Percentiles rank a stretch among this genome's conserved stretches.
Evolutionary conservation across 2,113 vertebrate species (phyloP).

Genomic region (Cyanoramphus novaezelandiae): DNA sequence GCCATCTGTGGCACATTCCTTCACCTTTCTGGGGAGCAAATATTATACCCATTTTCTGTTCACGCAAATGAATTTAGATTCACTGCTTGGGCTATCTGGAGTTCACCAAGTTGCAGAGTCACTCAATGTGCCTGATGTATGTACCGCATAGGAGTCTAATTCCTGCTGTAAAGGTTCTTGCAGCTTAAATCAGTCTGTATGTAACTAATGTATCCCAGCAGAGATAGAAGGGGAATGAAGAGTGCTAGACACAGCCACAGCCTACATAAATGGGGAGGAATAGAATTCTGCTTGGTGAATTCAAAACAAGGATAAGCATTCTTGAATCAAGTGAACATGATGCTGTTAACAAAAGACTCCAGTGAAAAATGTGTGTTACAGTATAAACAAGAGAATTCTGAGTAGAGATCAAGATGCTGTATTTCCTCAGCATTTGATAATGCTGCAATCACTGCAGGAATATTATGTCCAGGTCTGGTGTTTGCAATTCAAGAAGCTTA

Average conservation of each 20-base stretch:
- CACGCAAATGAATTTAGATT: background rate
- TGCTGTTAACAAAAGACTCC: background rate
- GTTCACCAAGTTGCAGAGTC: background rate
- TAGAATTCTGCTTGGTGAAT: background rate
- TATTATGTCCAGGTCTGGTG: background rate
- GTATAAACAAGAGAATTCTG: background rate
- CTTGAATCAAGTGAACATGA: background rate
- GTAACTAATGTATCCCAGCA: background rate
- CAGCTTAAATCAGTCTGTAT: background rate
- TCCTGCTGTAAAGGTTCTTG: background rate
- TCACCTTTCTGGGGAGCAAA: background rate
- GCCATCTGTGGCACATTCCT: background rate
- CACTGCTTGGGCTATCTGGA: background rate
- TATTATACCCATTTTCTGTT: background rate
- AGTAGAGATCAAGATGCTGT: background rate
- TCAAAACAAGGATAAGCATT: background rate
- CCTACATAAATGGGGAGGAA: background rate
- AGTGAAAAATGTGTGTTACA: background rate
- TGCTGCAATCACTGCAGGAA: background rate
- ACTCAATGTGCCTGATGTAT: no score
- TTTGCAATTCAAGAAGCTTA: background rate
- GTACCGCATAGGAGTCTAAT: accelerated
- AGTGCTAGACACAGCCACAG: background rate
- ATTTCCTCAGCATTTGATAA: background rate
- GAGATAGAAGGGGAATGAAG: background rate